phyloP scores from a whole-genome alignment of 2,113 vertebrate genomes.

The Alouatta palliata region DNA sequence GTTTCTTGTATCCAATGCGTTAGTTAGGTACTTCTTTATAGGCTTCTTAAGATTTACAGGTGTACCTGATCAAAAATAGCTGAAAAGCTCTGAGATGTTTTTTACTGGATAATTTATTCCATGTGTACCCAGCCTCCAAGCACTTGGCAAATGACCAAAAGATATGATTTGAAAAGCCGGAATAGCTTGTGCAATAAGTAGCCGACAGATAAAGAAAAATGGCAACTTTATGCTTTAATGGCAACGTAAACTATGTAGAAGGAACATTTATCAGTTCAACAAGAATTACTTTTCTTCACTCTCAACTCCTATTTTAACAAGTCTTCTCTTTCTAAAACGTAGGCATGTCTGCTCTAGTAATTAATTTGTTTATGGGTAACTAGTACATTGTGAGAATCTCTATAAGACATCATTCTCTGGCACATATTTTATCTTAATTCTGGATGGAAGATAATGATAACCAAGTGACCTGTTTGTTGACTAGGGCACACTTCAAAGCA shows the following conservation, averaged over 20 bases:
- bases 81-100: background rate
- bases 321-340: background rate
- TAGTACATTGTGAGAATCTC: background rate
- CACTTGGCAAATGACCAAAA: background rate
- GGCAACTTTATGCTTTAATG: constrained; percentile 35
- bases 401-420: background rate
- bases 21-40: background rate
- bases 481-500: background rate
- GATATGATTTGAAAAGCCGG: constrained; percentile 9
- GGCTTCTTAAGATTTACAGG: constrained; percentile 33
- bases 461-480: background rate
- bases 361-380: background rate
- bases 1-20: background rate
- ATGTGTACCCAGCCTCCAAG: background rate
- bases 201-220: constrained; percentile 59
- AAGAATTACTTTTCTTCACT: constrained; percentile 35
- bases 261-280: background rate
- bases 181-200: constrained; percentile 52
- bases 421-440: background rate
- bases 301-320: background rate
- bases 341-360: background rate
- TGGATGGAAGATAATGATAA: background rate
- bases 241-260: background rate
- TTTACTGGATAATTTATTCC: constrained; percentile 58
- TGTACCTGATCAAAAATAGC: constrained; percentile 23